Evolutionary conservation across 2,113 vertebrate species (phyloP).

Genomic region (Rhynchopsitta pachyrhyncha): DNA sequence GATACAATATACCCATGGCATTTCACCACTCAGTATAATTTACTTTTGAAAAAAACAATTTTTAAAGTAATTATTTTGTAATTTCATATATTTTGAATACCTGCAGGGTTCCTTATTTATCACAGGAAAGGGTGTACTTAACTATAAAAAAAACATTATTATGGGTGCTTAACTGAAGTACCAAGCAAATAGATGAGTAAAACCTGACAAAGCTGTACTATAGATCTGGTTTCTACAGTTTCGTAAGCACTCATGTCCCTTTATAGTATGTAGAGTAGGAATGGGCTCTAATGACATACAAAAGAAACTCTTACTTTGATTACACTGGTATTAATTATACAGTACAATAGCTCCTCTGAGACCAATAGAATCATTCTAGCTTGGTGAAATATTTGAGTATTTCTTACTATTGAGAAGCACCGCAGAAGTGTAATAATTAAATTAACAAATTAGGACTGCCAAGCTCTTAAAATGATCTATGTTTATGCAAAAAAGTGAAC

Average conservation of each 20-base stretch:
- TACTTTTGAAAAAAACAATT: not conserved
- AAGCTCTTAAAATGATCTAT: not conserved
- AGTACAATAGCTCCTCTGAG: slow-evolving; percentile 34
- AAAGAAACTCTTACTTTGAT: slow-evolving; percentile 20
- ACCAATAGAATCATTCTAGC: not conserved
- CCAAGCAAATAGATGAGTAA: not conserved
- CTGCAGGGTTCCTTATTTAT: not conserved
- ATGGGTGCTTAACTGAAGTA: not conserved
- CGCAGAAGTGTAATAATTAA: slow-evolving; percentile 31
- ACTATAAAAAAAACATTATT: not conserved
- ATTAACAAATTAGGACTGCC: slow-evolving; percentile 16
- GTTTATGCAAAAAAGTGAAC: not conserved
- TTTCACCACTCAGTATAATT: not conserved
- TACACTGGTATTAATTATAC: slow-evolving; percentile 32
- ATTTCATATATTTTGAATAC: not conserved
- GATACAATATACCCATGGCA: not conserved
- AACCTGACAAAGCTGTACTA: not conserved
- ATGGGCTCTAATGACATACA: slow-evolving; percentile 2
- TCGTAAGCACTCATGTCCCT: not conserved
- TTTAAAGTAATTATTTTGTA: not conserved
- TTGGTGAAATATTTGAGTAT: slow-evolving; percentile 9
- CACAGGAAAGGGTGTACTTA: not conserved
- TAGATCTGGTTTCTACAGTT: not conserved
- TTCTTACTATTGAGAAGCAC: not conserved
- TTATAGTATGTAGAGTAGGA: not conserved